Conservation (phyloP, 2,888 invertebrate genomes). For the Agrotis puta region DNA sequence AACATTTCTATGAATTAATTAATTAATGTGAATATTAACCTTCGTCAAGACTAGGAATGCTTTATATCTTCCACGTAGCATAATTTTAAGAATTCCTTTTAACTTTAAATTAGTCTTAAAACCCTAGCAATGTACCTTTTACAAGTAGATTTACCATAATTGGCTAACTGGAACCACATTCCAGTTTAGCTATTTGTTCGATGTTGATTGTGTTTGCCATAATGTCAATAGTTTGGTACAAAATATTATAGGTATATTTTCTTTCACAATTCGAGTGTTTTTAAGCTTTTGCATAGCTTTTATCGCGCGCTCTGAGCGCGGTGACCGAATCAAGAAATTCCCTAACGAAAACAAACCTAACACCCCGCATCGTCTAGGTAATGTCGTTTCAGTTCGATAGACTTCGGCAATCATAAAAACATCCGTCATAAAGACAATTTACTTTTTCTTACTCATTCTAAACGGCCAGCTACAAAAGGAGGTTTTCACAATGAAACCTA, state of each 20-base stretch:
- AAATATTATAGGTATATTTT: not conserved
- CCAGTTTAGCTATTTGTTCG: not conserved
- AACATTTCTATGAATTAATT: conserved; percentile 14
- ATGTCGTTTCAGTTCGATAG: no score
- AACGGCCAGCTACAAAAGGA: no score
- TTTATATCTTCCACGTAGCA: not conserved
- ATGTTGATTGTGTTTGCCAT: not conserved
- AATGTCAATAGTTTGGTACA: not conserved
- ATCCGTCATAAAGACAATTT: no score
- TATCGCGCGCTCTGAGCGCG: no score
- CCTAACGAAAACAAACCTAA: no score
- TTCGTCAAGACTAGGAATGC: not conserved
- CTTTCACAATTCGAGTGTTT: no score
- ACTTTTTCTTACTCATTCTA: no score
- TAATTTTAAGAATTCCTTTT: not conserved
- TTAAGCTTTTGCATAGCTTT: no score
- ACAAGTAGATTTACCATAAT: not conserved
- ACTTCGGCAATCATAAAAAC: no score
- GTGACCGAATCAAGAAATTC: no score
- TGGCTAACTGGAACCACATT: not conserved
- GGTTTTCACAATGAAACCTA: no score
- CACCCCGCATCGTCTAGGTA: no score
- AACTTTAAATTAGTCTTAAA: not conserved
- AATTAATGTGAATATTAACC: conserved; percentile 7
- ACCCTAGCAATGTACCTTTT: not conserved